Evolutionary conservation across 2,888 invertebrate species (phyloP).

Genomic region (Sialis lutaria): DNA sequence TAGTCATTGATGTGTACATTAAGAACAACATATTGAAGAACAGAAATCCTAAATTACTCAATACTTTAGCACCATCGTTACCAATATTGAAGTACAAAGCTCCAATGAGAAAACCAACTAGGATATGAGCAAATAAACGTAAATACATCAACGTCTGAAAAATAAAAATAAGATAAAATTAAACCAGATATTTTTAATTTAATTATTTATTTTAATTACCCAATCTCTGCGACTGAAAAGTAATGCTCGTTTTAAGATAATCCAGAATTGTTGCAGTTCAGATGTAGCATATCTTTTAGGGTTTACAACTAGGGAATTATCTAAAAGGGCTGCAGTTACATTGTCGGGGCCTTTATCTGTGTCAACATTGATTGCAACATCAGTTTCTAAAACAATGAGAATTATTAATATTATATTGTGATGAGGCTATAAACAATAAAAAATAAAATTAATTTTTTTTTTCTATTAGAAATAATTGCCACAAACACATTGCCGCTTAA

Average conservation of each 20-base stretch:
- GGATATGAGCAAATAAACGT: slow-evolving; percentile 80
- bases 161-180: slow-evolving; percentile 8
- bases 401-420: background rate
- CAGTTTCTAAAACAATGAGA: slow-evolving; percentile 12
- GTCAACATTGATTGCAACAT: slow-evolving; percentile 36
- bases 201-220: slow-evolving; percentile 35
- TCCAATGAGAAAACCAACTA: slow-evolving; percentile 87
- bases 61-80: slow-evolving; percentile 87
- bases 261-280: slow-evolving; percentile 69
- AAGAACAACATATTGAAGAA: slow-evolving; percentile 98
- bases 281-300: slow-evolving; percentile 69
- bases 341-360: slow-evolving; percentile 55
- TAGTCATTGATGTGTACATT: slow-evolving; percentile 99
- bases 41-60: slow-evolving; percentile 89
- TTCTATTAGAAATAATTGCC: no score
- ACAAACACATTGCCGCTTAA: no score
- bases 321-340: slow-evolving; percentile 49
- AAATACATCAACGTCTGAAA: slow-evolving; percentile 87
- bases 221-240: slow-evolving; percentile 78
- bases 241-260: slow-evolving; percentile 69
- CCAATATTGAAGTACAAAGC: slow-evolving; percentile 91
- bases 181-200: background rate
- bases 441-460: background rate
- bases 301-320: slow-evolving; percentile 35
- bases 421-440: no score